Evolutionary conservation across 1,140 invertebrate species (phyloP), one percentile per base, ranked within the genome.

Genomic region (Zelostemma sp.): DNA sequence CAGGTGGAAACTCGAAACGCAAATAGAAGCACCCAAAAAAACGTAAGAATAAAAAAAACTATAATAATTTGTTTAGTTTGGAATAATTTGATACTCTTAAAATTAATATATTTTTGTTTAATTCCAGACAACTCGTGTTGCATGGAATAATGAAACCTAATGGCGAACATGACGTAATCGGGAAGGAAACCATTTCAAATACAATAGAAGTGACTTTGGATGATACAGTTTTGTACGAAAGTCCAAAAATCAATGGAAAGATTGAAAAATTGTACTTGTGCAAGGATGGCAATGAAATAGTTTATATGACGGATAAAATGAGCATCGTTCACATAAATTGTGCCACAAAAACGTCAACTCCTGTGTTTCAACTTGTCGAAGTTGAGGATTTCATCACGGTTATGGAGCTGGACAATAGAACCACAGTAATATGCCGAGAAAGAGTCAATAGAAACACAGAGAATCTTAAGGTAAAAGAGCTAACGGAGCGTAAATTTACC

Each of bases 381-480:
- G 43, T 49, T 12, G 56, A 75, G 6, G 56, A 71, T 46, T 73
- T 81, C 54, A 25, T 83, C 3, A 66, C 73, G 19, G 51, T 79
- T 14, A 11, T 83, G 4, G 50, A 73, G 6, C 35, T 80, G 3
- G 40, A 67, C 19, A 50, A 66, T 14, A 35, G 48, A 46, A 56
- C 56, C 33, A 18, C 70, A 12, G 55, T 85, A 6, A 57, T 83
- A 11, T 81, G 73, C 14, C 74, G 63, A 31, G 72, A 73, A 40
- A 58, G 62, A 12, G 31, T 71, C 11, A 28, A 25, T 25, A 25
- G n/a, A n/a, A n/a, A 25, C 21, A 25, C 21, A 4, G 3, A 66
- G 33, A 50, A 72, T 35, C 69, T 84, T 12, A 75, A 73, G 63
- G 82, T 82, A n/a, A n/a, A n/a, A n/a, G n/a, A n/a, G n/a, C n/a